Evolutionary conservation across 2,888 invertebrate genomes (phyloP), one percentile per base, ranked within the genome.

Genomic region (Sinelater perroti): DNA sequence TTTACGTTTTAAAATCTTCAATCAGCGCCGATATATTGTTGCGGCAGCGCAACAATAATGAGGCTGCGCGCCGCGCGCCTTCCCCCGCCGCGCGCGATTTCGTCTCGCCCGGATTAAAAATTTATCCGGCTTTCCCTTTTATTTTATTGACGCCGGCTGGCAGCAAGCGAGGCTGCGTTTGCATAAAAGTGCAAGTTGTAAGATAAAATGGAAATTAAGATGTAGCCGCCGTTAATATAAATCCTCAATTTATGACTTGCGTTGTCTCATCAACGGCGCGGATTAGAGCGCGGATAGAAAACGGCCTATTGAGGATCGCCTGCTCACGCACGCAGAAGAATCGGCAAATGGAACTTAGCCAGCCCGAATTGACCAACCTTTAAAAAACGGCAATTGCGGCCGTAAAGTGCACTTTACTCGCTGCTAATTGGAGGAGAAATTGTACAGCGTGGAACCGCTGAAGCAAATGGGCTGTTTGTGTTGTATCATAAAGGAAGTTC

Each of bases 1-100:
- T 54, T 54, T 38, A 33, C 54, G 8, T 38, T 47, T 38, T 40
- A 47, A 47, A 38, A 54, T 38, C 38, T 53, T 53, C n/a, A 33
- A 45, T 49, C 49, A 26, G 36, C 36, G 36, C 35, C 49, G 14
- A 49, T 36, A 36, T 36, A 36, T 36, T 36, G 36, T 33, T 36
- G n/a, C 18, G n/a, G 18, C 36, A n/a, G 18, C 36, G 36, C 36
- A 36, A 18, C 18, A 36, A 36, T 36, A 36, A 36, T 18, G 36
- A 36, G 18, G 8, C 11, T 2, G 13, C 33, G 10, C 13, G 33
- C 2, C 11, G 1, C 3, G 5, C 16, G 16, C 16, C 13, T 13
- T 36, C 36, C 11, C n/a, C 6, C 2, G 11, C n/a, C 18, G 36
- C 18, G 36, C 18, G 11, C 18, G 36, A 11, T 36, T 36, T 17